phyloP scores from a whole-genome alignment of 2,113 vertebrate genomes.

The Indri indri region DNA sequence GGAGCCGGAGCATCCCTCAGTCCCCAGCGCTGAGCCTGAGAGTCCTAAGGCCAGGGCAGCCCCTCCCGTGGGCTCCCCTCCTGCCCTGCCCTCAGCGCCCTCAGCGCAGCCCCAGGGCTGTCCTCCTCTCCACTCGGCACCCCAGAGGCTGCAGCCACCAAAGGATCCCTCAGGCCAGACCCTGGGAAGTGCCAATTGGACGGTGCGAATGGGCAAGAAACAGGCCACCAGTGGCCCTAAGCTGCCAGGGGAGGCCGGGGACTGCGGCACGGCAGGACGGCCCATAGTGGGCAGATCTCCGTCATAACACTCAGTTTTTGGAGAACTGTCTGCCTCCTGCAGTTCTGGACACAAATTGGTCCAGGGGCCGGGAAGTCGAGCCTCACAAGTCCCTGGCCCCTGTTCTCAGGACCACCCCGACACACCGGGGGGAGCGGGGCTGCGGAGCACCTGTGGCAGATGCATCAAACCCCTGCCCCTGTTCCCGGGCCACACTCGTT shows the following conservation, averaged over 20 bases:
- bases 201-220: not conserved
- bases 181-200: not conserved
- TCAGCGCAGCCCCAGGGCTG: no score
- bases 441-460: fast-evolving
- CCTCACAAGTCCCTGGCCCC: not conserved
- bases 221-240: not conserved
- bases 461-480: not conserved
- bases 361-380: no score
- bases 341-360: not conserved
- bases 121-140: not conserved
- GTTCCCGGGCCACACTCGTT: not conserved
- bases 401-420: not conserved
- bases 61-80: not conserved
- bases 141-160: not conserved
- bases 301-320: not conserved
- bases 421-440: not conserved
- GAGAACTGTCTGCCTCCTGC: not conserved
- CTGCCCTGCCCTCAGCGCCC: fast-evolving
- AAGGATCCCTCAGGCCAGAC: not conserved
- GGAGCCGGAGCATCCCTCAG: not conserved
- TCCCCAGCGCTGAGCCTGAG: not conserved
- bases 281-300: not conserved
- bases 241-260: not conserved
- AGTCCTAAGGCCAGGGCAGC: not conserved
- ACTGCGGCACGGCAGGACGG: fast-evolving